These are phyloP conservation scores for Phyto melanocephala DNA, from an alignment of 2,888 invertebrate species.

Conservation along the genomic window DNA sequence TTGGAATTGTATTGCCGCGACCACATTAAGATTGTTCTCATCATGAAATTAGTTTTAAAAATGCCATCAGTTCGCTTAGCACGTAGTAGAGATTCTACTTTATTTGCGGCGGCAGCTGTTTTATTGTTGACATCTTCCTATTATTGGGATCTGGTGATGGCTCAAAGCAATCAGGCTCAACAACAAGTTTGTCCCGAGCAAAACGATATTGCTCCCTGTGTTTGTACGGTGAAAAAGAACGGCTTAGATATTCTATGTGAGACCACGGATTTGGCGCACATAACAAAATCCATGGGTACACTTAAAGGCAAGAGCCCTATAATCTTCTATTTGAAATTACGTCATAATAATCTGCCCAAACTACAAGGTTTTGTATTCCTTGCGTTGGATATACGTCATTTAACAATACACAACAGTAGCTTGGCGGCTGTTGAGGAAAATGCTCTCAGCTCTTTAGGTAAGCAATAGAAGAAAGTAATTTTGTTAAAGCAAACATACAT, in stretches of 20 bases:
- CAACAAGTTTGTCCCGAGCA: conserved; percentile 88
- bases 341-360: conserved; percentile 91
- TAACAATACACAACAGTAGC: conserved; percentile 93
- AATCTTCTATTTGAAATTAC: conserved; percentile 92
- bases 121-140: conserved; percentile 47
- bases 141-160: conserved; percentile 41
- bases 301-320: conserved; percentile 89
- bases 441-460: conserved; percentile 92
- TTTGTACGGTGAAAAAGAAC: conserved; percentile 91
- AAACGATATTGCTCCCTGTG: conserved; percentile 88
- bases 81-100: conserved; percentile 29
- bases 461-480: conserved; percentile 69
- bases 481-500: background rate
- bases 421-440: conserved; percentile 92
- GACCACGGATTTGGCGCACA: conserved; percentile 89
- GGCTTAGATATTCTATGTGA: conserved; percentile 94
- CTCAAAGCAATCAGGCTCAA: conserved; percentile 69
- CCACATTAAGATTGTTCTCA: conserved; percentile 18
- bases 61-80: conserved; percentile 48
- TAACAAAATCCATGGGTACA: conserved; percentile 88
- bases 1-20: conserved; percentile 33
- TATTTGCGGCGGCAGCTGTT: conserved; percentile 27
- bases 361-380: conserved; percentile 92
- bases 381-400: conserved; percentile 91
- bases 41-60: conserved; percentile 53